phyloP scores from a whole-genome alignment of 2,113 vertebrate genomes.

The Misgurnus anguillicaudatus region DNA sequence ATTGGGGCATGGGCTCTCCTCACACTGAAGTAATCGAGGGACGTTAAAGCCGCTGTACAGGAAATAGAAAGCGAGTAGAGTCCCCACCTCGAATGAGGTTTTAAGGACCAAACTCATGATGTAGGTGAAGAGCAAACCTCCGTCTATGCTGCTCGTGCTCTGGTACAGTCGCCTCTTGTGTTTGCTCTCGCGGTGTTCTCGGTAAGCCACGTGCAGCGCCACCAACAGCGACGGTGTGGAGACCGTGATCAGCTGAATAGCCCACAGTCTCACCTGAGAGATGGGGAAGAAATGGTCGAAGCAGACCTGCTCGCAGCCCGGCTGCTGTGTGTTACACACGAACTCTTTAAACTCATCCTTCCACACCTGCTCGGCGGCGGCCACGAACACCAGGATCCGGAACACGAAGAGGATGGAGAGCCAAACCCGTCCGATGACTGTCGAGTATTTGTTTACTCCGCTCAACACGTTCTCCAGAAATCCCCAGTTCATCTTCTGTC shows the following conservation, averaged over 20 bases:
- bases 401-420: conserved; percentile 83
- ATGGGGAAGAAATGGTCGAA: conserved; percentile 89
- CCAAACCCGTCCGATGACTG: conserved; percentile 83
- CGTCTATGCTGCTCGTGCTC: conserved; percentile 75
- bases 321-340: conserved; percentile 83
- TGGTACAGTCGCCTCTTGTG: conserved; percentile 72
- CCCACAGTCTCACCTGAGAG: conserved; percentile 86
- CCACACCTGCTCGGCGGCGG: conserved; percentile 85
- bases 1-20: conserved; percentile 80
- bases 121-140: conserved; percentile 83
- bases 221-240: conserved; percentile 87
- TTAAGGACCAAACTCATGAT: conserved; percentile 82
- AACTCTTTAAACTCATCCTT: conserved; percentile 85
- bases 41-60: conserved; percentile 82
- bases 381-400: conserved; percentile 82
- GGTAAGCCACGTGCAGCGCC: conserved; percentile 83
- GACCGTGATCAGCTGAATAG: conserved; percentile 87
- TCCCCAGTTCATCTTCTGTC: conserved; percentile 81
- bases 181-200: conserved; percentile 76
- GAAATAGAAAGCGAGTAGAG: conserved; percentile 82
- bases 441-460: conserved; percentile 88
- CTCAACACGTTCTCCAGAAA: conserved; percentile 82
- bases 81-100: conserved; percentile 78
- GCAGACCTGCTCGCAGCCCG: conserved; percentile 87
- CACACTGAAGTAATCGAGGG: conserved; percentile 77